These are phyloP conservation scores for Drosophila fuyamai DNA, from an alignment of 1,140 invertebrate genomes.

Conservation along the genomic window DNA sequence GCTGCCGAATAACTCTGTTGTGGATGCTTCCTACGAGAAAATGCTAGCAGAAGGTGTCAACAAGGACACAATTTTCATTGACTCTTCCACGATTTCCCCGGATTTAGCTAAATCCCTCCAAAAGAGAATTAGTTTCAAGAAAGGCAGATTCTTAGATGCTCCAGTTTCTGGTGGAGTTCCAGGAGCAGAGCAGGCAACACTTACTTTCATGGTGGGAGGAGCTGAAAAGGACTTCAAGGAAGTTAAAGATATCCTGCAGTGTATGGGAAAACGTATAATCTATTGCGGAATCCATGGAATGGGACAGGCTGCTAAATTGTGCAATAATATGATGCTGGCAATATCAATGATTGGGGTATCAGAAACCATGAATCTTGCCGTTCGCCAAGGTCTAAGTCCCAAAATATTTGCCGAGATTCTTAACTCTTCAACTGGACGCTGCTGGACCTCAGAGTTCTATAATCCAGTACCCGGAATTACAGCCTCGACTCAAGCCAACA, in stretches of 20 bases:
- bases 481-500: slow-evolving; percentile 92
- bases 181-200: slow-evolving; percentile 94
- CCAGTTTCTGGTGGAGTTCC: slow-evolving; percentile 98
- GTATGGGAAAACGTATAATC: slow-evolving; percentile 96
- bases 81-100: slow-evolving; percentile 98
- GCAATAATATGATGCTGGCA: slow-evolving; percentile 98
- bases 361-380: slow-evolving; percentile 96
- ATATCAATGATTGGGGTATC: slow-evolving; percentile 96
- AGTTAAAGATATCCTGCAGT: slow-evolving; percentile 89
- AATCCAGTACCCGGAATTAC: slow-evolving; percentile 98
- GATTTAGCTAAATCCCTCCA: slow-evolving; percentile 89
- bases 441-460: slow-evolving; percentile 98
- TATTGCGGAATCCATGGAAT: slow-evolving; percentile 95
- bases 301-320: slow-evolving; percentile 97
- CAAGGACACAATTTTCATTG: slow-evolving; percentile 90
- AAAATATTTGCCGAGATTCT: slow-evolving; percentile 94
- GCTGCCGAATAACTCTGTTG: slow-evolving; percentile 93
- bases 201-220: slow-evolving; percentile 99
- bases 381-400: slow-evolving; percentile 95
- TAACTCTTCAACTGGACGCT: slow-evolving; percentile 96
- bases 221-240: slow-evolving; percentile 88
- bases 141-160: slow-evolving; percentile 94
- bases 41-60: slow-evolving; percentile 62
- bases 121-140: slow-evolving; percentile 87
- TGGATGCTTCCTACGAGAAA: slow-evolving; percentile 87